A percentile compares a stretch with the other conserved stretches of the same genome.
These are phyloP conservation scores for Melanerpes formicivorus DNA, from an alignment of 2,113 vertebrate genomes.

Conservation along the genomic window DNA sequence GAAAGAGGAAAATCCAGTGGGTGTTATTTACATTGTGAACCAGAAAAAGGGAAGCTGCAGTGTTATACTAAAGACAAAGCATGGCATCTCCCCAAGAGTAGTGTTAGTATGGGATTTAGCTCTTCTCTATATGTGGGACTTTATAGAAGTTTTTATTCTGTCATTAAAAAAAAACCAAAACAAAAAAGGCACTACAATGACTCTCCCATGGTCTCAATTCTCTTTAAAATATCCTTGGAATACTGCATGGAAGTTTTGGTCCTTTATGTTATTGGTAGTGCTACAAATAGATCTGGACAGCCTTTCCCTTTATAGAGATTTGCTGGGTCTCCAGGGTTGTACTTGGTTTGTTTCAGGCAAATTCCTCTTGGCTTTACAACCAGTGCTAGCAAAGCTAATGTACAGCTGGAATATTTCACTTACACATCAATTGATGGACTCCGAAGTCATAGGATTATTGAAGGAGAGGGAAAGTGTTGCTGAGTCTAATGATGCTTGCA, in stretches of 20 bases:
- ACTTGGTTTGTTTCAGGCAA: conserved; percentile 34
- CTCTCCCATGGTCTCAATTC: background rate
- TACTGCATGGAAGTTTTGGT: background rate
- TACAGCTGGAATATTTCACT: conserved; percentile 37
- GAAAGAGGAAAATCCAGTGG: background rate
- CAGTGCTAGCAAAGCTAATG: background rate
- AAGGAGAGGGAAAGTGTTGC: background rate
- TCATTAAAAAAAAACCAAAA: too few species aligned
- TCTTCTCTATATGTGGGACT: background rate
- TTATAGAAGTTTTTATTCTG: background rate
- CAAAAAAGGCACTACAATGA: background rate
- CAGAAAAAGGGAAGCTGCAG: background rate
- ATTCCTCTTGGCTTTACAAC: conserved; percentile 25
- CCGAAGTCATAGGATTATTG: background rate
- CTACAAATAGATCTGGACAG: conserved; percentile 41
- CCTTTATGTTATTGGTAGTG: background rate
- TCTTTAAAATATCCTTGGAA: background rate
- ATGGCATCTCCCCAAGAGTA: background rate
- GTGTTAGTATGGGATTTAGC: background rate
- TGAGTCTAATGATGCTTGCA: background rate
- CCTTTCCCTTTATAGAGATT: conserved; percentile 16
- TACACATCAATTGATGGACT: background rate
- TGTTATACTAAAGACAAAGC: background rate
- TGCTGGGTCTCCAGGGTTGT: background rate
- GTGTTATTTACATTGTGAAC: background rate